Evolutionary conservation across 1,140 invertebrate species (phyloP).

Genomic region (Psilanteris sp.): DNA sequence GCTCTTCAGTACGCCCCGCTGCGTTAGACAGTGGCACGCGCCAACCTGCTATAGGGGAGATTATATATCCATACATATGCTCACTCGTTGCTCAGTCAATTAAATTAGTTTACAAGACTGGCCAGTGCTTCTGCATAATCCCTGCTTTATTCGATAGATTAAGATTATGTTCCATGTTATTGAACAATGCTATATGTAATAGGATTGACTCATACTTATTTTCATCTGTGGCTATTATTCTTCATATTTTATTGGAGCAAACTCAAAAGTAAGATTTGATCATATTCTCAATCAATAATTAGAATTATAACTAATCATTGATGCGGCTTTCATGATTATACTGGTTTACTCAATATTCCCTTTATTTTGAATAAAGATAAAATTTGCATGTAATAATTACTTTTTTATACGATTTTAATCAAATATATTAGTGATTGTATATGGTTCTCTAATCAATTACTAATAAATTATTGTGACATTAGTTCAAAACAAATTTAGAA

Average conservation of each 20-base stretch:
- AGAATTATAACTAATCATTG: too few relatives aligned
- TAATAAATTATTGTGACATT: too few relatives aligned
- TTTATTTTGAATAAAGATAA: too few relatives aligned
- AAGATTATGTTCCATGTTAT: slow-evolving; percentile 73
- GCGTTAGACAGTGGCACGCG: slow-evolving; percentile 58
- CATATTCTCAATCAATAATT: too few relatives aligned
- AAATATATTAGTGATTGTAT: too few relatives aligned
- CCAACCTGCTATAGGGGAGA: slow-evolving; percentile 58
- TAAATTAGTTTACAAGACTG: slow-evolving; percentile 64
- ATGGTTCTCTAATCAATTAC: too few relatives aligned
- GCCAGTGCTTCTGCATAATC: slow-evolving; percentile 53
- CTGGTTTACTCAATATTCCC: too few relatives aligned
- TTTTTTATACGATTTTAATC: too few relatives aligned
- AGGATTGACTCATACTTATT: slow-evolving; percentile 15
- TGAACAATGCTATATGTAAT: slow-evolving; percentile 35
- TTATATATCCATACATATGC: slow-evolving; percentile 57
- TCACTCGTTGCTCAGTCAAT: slow-evolving; percentile 60
- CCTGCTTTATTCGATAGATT: slow-evolving; percentile 45
- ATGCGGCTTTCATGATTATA: too few relatives aligned
- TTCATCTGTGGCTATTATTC: slow-evolving; percentile 11
- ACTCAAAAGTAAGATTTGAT: too few relatives aligned
- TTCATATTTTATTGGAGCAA: slow-evolving; percentile 5
- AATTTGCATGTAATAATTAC: too few relatives aligned
- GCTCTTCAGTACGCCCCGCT: slow-evolving; percentile 30
- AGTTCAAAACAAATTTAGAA: too few relatives aligned